Conservation (phyloP, 2,113 vertebrate species). For the Sorex araneus region DNA sequence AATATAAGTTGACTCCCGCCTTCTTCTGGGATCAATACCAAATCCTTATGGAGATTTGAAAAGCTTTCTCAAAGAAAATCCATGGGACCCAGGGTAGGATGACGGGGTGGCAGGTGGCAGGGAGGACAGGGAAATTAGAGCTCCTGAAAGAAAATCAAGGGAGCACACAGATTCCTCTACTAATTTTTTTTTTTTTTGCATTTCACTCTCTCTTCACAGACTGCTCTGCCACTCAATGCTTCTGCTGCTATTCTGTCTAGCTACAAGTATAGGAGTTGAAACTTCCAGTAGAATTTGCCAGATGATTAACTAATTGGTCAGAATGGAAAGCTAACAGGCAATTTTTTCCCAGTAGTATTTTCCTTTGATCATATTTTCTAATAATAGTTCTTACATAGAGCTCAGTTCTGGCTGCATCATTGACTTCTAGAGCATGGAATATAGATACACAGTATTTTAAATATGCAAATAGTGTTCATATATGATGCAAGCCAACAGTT, state of each 20-base stretch:
- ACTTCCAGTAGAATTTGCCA: not conserved
- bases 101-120: not conserved
- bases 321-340: slow-evolving; percentile 37
- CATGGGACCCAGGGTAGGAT: not conserved
- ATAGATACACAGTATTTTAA: slow-evolving; percentile 13
- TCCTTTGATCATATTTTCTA: slow-evolving; percentile 55
- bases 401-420: not conserved
- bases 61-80: slow-evolving; percentile 46
- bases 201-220: not conserved
- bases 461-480: not conserved
- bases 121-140: not conserved
- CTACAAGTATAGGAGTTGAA: not conserved
- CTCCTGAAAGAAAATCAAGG: slow-evolving; percentile 31
- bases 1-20: slow-evolving; percentile 8
- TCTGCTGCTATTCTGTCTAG: not conserved
- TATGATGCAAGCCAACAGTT: not conserved
- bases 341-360: slow-evolving; percentile 7
- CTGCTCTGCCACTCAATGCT: not conserved
- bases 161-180: not conserved
- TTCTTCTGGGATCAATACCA: slow-evolving; percentile 44
- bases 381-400: slow-evolving; percentile 45
- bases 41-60: slow-evolving; percentile 25
- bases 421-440: not conserved
- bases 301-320: slow-evolving; percentile 26
- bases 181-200: not conserved